Conservation (phyloP, 2,797 vertebrate species). For the Spinibarbus caldwelli region DNA sequence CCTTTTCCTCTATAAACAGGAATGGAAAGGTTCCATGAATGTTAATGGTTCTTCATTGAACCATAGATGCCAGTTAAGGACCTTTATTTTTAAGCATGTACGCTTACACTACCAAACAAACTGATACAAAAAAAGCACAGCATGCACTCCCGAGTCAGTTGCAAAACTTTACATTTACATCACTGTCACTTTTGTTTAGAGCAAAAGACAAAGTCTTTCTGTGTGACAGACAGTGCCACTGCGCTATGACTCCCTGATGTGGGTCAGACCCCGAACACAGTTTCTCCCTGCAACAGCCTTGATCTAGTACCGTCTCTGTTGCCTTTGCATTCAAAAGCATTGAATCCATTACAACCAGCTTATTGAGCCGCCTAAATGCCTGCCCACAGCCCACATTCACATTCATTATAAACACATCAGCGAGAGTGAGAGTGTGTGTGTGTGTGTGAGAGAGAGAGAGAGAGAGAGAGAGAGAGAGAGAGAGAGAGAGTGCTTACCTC, state of each 20-base stretch:
- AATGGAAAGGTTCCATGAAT: neutral
- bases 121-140: neutral
- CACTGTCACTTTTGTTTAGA: conserved; percentile 5
- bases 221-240: neutral
- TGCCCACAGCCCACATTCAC: conserved; percentile 31
- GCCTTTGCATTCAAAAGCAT: conserved; percentile 14
- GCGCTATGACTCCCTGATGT: conserved; percentile 19
- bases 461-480: too few relatives aligned
- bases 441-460: too few relatives aligned
- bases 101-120: neutral
- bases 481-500: conserved; percentile 45
- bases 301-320: conserved; percentile 22
- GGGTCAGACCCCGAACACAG: conserved; percentile 27
- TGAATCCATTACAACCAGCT: conserved; percentile 31
- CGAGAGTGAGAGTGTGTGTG: conserved; percentile 18
- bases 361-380: neutral
- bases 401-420: conserved; percentile 31
- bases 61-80: neutral
- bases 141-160: neutral
- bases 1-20: neutral
- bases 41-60: neutral
- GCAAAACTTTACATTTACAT: conserved; percentile 27
- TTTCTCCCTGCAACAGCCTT: conserved; percentile 15
- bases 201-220: neutral
- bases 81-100: neutral